These are phyloP conservation scores for Molossus alvarezi DNA, from an alignment of 2,797 vertebrate genomes.

Conservation along the genomic window DNA sequence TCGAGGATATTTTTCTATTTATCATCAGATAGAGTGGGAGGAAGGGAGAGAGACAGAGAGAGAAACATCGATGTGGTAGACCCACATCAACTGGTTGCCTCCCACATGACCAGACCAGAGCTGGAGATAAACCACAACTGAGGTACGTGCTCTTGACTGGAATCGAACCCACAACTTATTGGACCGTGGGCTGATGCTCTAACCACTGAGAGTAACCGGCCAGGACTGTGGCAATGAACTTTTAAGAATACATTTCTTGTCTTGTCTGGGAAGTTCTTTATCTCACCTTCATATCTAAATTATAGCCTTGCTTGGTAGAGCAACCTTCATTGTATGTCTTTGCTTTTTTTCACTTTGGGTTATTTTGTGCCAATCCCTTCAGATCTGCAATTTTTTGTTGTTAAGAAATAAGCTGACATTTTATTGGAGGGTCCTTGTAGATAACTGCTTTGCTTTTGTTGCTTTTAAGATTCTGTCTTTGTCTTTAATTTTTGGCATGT, in stretches of 20 bases:
- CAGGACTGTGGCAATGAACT: neutral
- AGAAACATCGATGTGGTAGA: too few relatives aligned
- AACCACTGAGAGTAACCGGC: too few relatives aligned
- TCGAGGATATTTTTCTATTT: too few relatives aligned
- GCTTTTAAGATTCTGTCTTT: neutral
- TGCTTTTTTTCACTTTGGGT: neutral
- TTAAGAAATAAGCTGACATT: neutral
- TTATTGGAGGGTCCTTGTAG: neutral
- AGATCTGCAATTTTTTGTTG: neutral
- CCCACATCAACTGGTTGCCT: too few relatives aligned
- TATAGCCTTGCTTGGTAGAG: neutral
- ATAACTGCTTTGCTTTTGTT: neutral
- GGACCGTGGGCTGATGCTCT: too few relatives aligned
- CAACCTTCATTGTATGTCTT: neutral
- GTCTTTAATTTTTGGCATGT: neutral
- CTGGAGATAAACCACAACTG: too few relatives aligned
- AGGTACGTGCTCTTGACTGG: too few relatives aligned
- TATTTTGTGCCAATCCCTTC: neutral
- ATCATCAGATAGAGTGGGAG: too few relatives aligned
- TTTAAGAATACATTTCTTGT: neutral
- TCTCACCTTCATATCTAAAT: neutral
- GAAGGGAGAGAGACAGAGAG: too few relatives aligned
- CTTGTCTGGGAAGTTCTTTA: neutral
- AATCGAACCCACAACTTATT: too few relatives aligned
- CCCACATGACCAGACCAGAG: too few relatives aligned